Percentiles rank a stretch among this genome's conserved stretches.
These are phyloP conservation scores for Siniperca knerii DNA, from an alignment of 2,113 vertebrate species.

Conservation along the genomic window DNA sequence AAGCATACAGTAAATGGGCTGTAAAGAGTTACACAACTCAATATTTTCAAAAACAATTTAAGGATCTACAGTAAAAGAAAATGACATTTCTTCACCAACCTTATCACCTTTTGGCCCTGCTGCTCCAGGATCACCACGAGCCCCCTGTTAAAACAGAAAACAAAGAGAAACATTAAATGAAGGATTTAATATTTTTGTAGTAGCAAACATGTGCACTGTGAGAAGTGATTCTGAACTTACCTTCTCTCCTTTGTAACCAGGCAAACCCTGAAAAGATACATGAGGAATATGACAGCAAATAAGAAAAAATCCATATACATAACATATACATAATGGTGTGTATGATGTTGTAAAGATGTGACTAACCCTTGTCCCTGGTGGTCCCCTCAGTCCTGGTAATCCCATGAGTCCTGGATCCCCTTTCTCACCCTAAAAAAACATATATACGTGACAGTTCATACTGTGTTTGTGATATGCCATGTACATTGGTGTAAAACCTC, in stretches of 20 bases:
- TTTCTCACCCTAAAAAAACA: constrained; percentile 90
- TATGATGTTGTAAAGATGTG: neutral
- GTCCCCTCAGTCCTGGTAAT: constrained; percentile 93
- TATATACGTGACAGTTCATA: neutral
- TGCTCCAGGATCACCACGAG: constrained; percentile 60
- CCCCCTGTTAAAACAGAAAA: constrained; percentile 57
- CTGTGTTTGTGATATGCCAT: neutral
- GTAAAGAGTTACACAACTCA: neutral
- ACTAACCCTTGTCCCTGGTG: constrained; percentile 91
- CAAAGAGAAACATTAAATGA: neutral
- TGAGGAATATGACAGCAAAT: neutral
- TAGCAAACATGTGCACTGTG: neutral
- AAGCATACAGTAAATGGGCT: neutral
- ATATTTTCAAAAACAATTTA: neutral
- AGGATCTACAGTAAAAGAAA: neutral
- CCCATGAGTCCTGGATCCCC: constrained; percentile 93
- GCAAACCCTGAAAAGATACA: constrained; percentile 68
- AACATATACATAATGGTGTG: neutral
- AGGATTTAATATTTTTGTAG: neutral
- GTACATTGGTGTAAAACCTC: neutral
- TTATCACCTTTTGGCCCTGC: constrained; percentile 77
- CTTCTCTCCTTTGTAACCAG: constrained; percentile 79
- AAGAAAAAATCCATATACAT: neutral
- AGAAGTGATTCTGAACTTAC: constrained; percentile 28
- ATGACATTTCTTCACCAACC: constrained; percentile 52